Evolutionary conservation across 2,888 invertebrate genomes (phyloP).

Genomic region (Creontiades dilutus): DNA sequence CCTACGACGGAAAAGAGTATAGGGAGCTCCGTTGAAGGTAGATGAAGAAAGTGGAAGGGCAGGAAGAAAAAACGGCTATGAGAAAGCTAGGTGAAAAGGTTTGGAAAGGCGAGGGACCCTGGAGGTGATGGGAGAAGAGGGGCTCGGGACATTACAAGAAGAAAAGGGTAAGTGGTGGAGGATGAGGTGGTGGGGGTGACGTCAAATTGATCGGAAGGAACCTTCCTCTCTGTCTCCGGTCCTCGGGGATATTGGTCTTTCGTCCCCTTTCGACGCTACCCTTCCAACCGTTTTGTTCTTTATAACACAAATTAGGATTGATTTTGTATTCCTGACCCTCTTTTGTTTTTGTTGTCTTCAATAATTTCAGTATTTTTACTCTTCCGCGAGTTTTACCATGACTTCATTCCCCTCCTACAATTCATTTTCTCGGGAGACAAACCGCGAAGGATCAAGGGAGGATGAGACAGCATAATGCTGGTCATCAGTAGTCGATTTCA

Average conservation of each 20-base stretch:
- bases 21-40: conserved; percentile 2
- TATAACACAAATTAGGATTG: conserved; percentile 29
- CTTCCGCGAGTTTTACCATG: background rate
- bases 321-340: conserved; percentile 25
- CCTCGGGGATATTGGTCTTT: background rate
- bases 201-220: conserved; percentile 24
- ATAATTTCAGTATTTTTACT: background rate
- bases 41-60: too few relatives aligned
- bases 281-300: conserved; percentile 11
- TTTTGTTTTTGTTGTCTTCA: background rate
- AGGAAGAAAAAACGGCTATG: background rate
- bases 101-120: background rate
- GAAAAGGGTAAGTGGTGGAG: background rate
- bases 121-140: background rate
- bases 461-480: too few relatives aligned
- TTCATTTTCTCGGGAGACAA: too few relatives aligned
- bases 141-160: background rate
- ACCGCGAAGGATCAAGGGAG: too few relatives aligned
- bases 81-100: conserved; percentile 22
- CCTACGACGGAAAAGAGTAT: background rate
- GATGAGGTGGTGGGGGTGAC: background rate
- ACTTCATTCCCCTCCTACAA: background rate
- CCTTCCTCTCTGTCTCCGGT: conserved; percentile 24
- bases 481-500: too few relatives aligned
- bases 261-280: background rate